Percentiles rank a stretch among this genome's conserved stretches.
These are phyloP conservation scores for Smutsia temminckii DNA, from an alignment of 2,797 vertebrate species.

Conservation along the genomic window DNA sequence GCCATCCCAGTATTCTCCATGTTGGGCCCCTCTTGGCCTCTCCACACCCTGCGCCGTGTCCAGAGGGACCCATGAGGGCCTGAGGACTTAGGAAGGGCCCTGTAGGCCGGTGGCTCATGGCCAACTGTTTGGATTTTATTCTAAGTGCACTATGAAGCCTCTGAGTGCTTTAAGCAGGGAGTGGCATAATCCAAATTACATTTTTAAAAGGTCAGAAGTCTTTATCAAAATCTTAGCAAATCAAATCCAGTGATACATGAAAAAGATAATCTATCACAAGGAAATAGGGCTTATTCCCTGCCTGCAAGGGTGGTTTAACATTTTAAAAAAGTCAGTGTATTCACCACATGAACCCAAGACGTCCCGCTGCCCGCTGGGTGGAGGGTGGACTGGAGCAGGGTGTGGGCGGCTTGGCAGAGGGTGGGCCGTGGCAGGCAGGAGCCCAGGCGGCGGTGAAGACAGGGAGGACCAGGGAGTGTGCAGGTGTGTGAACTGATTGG, in stretches of 20 bases:
- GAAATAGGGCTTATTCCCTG: neutral
- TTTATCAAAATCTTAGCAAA: constrained; percentile 49
- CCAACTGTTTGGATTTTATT: neutral
- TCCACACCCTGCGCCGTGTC: neutral
- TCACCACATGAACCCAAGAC: neutral
- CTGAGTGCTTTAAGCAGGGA: neutral
- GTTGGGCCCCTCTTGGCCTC: neutral
- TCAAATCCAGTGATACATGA: neutral
- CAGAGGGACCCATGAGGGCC: neutral
- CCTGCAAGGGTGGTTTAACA: neutral
- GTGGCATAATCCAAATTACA: constrained; percentile 44
- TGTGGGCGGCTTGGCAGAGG: rapidly evolving
- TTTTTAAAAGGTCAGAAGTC: constrained; percentile 49
- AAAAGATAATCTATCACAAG: neutral
- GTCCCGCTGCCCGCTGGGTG: neutral
- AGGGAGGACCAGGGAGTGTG: neutral
- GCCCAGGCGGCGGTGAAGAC: neutral
- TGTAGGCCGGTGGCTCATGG: neutral
- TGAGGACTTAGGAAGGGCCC: neutral
- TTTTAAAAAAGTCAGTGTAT: neutral
- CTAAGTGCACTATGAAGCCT: neutral
- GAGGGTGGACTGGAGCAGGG: neutral
- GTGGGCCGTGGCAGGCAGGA: too few relatives aligned
- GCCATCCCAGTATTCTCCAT: neutral
- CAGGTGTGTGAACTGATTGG: neutral